Evolutionary conservation across 1,140 invertebrate genomes (phyloP).

Genomic region (Drosophila leontia): DNA sequence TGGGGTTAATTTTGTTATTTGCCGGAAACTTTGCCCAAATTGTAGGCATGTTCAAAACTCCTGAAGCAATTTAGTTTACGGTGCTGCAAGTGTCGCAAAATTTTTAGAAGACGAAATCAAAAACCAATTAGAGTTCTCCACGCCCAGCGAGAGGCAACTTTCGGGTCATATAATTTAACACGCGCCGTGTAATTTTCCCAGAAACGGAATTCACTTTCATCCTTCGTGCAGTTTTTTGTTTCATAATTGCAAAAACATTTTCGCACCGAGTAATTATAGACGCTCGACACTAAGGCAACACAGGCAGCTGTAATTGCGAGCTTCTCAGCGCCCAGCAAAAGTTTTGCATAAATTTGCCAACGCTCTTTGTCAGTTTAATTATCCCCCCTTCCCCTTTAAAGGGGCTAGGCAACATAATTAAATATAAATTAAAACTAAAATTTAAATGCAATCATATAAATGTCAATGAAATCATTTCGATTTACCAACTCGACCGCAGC

Average conservation of each 20-base stretch:
- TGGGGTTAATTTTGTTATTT: constrained; percentile 77
- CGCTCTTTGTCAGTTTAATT: constrained; percentile 10
- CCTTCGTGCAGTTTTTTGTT: constrained; percentile 20
- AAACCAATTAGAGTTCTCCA: constrained; percentile 67
- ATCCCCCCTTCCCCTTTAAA: constrained; percentile 1
- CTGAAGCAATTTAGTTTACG: constrained; percentile 40
- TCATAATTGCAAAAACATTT: constrained; percentile 65
- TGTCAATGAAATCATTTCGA: constrained; percentile 69
- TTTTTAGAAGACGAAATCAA: constrained; percentile 66
- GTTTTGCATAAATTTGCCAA: constrained; percentile 32
- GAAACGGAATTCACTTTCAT: constrained; percentile 42
- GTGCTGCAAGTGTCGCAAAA: constrained; percentile 25
- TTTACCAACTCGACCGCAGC: constrained; percentile 53
- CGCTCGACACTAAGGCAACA: constrained; percentile 32
- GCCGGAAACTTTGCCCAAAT: constrained; percentile 58
- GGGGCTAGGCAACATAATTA: constrained; percentile 60
- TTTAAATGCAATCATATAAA: constrained; percentile 59
- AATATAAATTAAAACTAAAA: constrained; percentile 78
- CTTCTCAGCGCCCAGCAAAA: neutral
- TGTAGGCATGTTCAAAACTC: constrained; percentile 38
- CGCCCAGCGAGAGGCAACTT: constrained; percentile 40
- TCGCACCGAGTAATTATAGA: constrained; percentile 61
- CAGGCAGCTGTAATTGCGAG: constrained; percentile 36
- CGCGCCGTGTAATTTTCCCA: constrained; percentile 47
- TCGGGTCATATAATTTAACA: constrained; percentile 49